Evolutionary conservation across 2,797 vertebrate species (phyloP).

Genomic region (Poecilia gillii): DNA sequence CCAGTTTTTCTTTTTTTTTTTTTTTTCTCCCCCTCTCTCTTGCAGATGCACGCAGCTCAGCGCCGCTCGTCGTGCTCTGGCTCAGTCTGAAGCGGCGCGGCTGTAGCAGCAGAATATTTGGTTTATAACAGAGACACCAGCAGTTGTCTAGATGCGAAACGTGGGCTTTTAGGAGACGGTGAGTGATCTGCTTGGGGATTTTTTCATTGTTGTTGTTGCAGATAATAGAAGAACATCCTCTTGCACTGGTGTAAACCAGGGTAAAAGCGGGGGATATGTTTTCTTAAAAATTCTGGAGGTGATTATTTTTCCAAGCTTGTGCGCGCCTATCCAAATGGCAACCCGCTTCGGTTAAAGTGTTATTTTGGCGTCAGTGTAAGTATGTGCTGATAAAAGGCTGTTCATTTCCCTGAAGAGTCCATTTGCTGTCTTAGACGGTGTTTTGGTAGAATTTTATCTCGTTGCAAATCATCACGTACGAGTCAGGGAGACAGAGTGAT

Average conservation of each 20-base stretch:
- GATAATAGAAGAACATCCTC: background rate
- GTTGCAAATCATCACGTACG: conserved; percentile 64
- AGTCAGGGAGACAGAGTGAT: conserved; percentile 49
- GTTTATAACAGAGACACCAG: conserved; percentile 68
- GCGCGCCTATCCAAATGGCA: conserved; percentile 38
- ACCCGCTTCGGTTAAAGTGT: conserved; percentile 24
- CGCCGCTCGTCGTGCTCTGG: conserved; percentile 61
- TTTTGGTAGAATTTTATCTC: conserved; percentile 47
- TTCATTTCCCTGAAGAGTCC: conserved; percentile 30
- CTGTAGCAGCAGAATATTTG: conserved; percentile 70
- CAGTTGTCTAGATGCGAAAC: conserved; percentile 73
- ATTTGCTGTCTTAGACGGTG: conserved; percentile 27
- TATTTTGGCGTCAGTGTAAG: conserved; percentile 30
- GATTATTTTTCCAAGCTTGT: conserved; percentile 23
- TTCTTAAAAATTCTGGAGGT: conserved; percentile 40
- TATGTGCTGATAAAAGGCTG: conserved; percentile 33
- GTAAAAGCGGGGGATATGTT: conserved; percentile 54
- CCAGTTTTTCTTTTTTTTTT: conserved; percentile 42
- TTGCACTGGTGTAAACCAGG: conserved; percentile 49
- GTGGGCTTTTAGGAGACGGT: conserved; percentile 73
- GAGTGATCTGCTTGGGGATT: conserved; percentile 62
- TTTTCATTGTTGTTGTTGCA: conserved; percentile 36
- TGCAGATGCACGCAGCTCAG: conserved; percentile 77
- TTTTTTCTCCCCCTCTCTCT: conserved; percentile 41
- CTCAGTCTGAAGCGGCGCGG: conserved; percentile 76